phyloP scores from a whole-genome alignment of 2,113 vertebrate genomes.

The Coptodon rendalli region DNA sequence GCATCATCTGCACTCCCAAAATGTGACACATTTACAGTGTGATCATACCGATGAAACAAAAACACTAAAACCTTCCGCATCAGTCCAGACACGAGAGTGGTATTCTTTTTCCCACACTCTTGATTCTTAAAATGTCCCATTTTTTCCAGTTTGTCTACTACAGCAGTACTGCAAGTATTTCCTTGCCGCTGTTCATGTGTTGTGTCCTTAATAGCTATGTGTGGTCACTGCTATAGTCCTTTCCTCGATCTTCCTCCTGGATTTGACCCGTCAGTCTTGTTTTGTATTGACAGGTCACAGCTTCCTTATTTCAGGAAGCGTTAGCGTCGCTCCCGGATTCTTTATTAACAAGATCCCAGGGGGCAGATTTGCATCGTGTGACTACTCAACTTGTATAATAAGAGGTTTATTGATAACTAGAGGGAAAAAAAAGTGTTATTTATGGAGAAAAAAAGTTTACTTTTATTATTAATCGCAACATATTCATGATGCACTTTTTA shows the following conservation, averaged over 20 bases:
- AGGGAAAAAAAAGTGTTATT: conserved; percentile 58
- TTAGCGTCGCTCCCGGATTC: conserved; percentile 19
- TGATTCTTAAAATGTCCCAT: background rate
- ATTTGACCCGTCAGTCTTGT: conserved; percentile 1
- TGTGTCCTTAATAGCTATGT: background rate
- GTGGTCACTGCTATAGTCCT: background rate
- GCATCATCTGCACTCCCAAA: background rate
- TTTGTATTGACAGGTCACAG: background rate
- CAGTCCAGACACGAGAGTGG: background rate
- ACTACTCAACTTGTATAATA: conserved; percentile 67
- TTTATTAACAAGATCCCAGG: conserved; percentile 13
- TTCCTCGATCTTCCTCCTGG: conserved; percentile 5
- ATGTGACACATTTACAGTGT: background rate
- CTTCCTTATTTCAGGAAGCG: conserved; percentile 23
- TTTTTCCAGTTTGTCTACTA: background rate
- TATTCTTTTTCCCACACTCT: background rate
- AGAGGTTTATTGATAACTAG: conserved; percentile 61
- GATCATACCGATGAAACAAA: rapidly evolving
- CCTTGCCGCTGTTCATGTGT: conserved; percentile 18
- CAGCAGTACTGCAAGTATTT: background rate
- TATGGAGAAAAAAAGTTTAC: conserved; percentile 64
- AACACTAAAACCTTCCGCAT: background rate
- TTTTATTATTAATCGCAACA: conserved; percentile 63
- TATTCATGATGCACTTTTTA: conserved; percentile 74
- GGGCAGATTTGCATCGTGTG: conserved; percentile 43